A percentile compares a stretch with the other conserved stretches of the same genome.
These are phyloP conservation scores for Drosophila longiperda DNA, from an alignment of 2,888 invertebrate species.

Conservation along the genomic window DNA sequence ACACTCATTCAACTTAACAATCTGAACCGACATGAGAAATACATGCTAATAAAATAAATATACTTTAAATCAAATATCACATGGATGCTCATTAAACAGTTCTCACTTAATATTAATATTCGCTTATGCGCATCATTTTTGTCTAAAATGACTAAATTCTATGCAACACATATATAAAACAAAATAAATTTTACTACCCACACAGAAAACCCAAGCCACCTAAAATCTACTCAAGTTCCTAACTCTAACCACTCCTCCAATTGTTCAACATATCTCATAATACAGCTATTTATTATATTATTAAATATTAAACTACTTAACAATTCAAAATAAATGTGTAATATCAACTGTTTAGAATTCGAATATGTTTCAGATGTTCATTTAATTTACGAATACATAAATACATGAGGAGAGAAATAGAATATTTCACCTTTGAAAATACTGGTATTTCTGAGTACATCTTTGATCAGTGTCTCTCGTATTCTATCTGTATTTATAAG, in stretches of 20 bases:
- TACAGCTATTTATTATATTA: background rate
- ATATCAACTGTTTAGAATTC: background rate
- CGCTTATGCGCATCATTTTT: background rate
- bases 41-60: background rate
- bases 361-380: background rate
- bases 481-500: background rate
- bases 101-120: background rate
- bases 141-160: background rate
- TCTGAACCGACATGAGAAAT: background rate
- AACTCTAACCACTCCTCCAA: background rate
- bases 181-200: background rate
- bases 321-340: background rate
- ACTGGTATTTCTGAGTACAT: background rate
- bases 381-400: background rate
- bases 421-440: background rate
- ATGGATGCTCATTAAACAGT: background rate
- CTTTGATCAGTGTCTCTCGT: background rate
- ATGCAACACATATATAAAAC: background rate
- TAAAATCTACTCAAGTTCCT: background rate
- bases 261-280: background rate
- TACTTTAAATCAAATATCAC: background rate
- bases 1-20: conserved; percentile 1
- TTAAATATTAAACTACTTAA: too few species aligned
- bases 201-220: background rate
- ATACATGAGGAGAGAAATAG: background rate